Base-by-base conservation (phyloP, 2,888 invertebrate genomes). In the Smittia sp. region DNA sequence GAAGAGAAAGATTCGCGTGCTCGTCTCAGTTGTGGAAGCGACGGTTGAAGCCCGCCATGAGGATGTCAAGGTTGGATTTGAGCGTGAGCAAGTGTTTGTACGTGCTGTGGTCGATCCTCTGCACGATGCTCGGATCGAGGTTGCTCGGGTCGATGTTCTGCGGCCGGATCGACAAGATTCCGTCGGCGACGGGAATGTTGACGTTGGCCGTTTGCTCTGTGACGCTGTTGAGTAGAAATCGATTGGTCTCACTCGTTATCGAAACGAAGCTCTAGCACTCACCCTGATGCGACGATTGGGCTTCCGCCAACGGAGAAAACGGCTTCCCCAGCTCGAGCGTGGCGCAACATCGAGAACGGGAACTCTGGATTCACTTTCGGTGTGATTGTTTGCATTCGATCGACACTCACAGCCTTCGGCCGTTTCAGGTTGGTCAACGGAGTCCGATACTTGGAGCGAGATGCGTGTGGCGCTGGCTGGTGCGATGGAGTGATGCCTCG, bases 251-350 rank as follows among this genome's bases (percentile, higher is more conserved):
- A 46, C n/a, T 24, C 52, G 20, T 9, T 22, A 54, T 32, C 2
- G 22, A 32, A 39, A 38, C 46, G 9, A n/a, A 18, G 13, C n/a
- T 6, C 24, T 7, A 4, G 18, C 18, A 78, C 79, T 79, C 79
- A 82, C 82, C 78, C 78, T 74, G 81, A 79, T 0, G 80, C 77
- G 13, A 83, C 80, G 38, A 83, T 79, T 41, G 83, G 83, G 75
- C 81, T 82, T 58, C 83, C 83, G 54, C 77, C 79, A 67, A 80
- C 78, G 27, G 83, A 83, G 20, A 82, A 79, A 0, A 80, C 79
- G 70, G 79, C 77, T 77, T 83, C 83, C 15, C 83, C 83, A 11
- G 80, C 79, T 72, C 80, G 81, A 6, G 82, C 81, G 77, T 81
- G 83, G 27, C 83, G 79, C 62, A 82, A 76, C 68, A 83, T 77